Percentiles rank a stretch among this genome's conserved stretches.
phyloP scores from a whole-genome alignment of 2,797 vertebrate genomes.

The Pteronotus mesoamericanus region DNA sequence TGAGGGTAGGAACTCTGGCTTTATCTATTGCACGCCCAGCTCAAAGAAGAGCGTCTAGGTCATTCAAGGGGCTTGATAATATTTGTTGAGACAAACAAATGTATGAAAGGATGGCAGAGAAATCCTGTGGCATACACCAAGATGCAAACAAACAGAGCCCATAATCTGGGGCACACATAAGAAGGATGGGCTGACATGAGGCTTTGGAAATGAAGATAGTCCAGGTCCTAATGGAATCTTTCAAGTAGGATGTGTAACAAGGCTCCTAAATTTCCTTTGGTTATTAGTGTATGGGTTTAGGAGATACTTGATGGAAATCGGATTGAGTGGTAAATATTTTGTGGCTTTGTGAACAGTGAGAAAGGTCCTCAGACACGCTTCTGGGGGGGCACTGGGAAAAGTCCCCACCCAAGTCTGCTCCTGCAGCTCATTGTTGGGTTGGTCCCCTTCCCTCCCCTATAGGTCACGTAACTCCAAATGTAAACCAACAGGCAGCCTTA shows the following conservation, averaged over 20 bases:
- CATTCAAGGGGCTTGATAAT: not conserved
- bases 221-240: not conserved
- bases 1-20: not conserved
- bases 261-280: not conserved
- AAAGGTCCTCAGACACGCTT: not conserved
- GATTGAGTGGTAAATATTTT: not conserved
- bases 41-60: not conserved
- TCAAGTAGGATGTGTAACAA: not conserved
- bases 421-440: not conserved
- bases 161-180: not conserved
- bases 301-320: not conserved
- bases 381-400: not conserved
- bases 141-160: not conserved
- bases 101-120: not conserved
- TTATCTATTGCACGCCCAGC: not conserved
- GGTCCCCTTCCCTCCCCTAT: not conserved
- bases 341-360: not conserved
- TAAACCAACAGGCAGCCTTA: slow-evolving; percentile 72
- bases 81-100: not conserved
- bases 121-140: not conserved
- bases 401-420: not conserved
- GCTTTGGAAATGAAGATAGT: not conserved
- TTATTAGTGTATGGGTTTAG: not conserved
- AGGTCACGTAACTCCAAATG: not conserved
- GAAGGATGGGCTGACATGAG: not conserved